Conservation (phyloP, 2,797 vertebrate genomes). For the Sebastes minor region DNA sequence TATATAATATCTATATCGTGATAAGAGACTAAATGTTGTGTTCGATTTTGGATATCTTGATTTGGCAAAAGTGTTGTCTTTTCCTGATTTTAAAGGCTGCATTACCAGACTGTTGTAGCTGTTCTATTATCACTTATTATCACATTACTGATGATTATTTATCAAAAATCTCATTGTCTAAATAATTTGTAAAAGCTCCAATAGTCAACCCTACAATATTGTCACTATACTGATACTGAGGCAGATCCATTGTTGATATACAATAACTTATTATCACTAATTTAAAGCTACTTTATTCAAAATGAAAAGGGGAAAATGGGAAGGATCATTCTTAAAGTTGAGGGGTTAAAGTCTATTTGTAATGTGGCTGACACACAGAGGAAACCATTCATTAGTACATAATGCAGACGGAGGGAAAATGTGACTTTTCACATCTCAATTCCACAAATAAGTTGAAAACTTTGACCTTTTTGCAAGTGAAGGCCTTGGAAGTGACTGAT, state of each 20-base stretch:
- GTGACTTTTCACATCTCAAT: neutral
- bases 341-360: neutral
- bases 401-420: neutral
- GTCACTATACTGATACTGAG: too few relatives aligned
- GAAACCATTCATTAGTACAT: neutral
- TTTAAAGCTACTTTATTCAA: neutral
- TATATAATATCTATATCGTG: too few relatives aligned
- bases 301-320: neutral
- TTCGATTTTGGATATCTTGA: too few relatives aligned
- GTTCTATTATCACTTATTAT: too few relatives aligned
- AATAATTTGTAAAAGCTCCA: too few relatives aligned
- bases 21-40: too few relatives aligned
- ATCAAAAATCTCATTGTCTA: too few relatives aligned
- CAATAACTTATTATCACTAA: neutral
- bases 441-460: neutral
- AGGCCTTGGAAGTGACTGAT: neutral
- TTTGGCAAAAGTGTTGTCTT: too few relatives aligned
- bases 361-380: neutral
- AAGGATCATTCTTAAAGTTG: neutral
- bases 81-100: too few relatives aligned
- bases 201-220: too few relatives aligned
- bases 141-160: too few relatives aligned
- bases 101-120: too few relatives aligned
- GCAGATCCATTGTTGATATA: neutral
- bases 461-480: neutral